Evolutionary conservation across 1,140 invertebrate species (phyloP), one percentile per base, ranked within the genome.

Genomic region (Zaprionus nigranus): DNA sequence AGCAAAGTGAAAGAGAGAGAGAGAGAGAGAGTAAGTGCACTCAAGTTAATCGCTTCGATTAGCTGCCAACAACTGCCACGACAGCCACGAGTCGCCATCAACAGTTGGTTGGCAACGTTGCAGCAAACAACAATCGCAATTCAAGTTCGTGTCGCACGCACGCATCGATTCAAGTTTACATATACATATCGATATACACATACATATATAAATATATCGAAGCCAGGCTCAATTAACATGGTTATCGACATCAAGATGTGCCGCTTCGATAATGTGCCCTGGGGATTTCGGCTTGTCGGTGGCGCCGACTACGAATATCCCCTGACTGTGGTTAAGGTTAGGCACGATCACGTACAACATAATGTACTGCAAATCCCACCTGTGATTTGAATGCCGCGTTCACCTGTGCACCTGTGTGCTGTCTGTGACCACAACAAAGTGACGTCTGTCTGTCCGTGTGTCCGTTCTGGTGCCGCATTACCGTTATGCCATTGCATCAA

Each of bases 231-330:
- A n/a, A 30, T 34, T 12, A 88, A 78, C 64, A 94, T 94, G 94
- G 93, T 93, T 79, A 75, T 94, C 60, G 94, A 94, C 79, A 90
- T 94, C 66, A 95, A 95, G 88, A 94, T 96, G 85, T 93, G 94
- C 54, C 95, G 95, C 92, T 94, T 94, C 72, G 94, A 95, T 80
- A 94, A 94, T 71, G 94, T 94, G 60, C 95, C 96, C 63, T 99
- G 97, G 97, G 97, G 97, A 61, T 98, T 99, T 93, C 94, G 97
- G 36, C 94, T 98, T 54, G 96, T 96, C 68, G 97, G 97, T 57
- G 97, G 97, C 12, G 94, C 94, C 71, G 97, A 98, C 93, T 97
- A 96, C 87, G 95, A 95, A 43, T 95, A 96, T 75, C 96, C 97
- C 5, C 93, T 98, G 43, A 96, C 96, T 49, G 95, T 98, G 56